Evolutionary conservation across 2,113 vertebrate species (phyloP).

Genomic region (Pleuronectes platessa): DNA sequence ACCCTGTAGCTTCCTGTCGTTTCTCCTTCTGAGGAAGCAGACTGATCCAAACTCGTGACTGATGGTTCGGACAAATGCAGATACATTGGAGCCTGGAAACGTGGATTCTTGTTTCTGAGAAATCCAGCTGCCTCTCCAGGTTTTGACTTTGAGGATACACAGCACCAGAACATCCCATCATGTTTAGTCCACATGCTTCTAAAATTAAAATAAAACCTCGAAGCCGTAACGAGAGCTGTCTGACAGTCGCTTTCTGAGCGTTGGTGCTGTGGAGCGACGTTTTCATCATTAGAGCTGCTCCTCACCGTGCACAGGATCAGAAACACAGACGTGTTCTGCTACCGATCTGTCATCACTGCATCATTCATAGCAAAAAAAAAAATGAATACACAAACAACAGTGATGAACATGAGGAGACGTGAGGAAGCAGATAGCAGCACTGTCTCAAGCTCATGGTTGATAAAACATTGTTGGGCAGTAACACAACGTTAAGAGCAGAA

Average conservation of each 20-base stretch:
- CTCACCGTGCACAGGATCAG: background rate
- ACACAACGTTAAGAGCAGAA: background rate
- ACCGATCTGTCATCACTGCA: constrained; percentile 14
- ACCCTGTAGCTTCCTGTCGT: background rate
- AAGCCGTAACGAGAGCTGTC: background rate
- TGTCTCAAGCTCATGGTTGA: background rate
- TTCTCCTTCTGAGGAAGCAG: background rate
- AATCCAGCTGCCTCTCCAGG: background rate
- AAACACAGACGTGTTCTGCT: background rate
- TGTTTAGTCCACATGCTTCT: background rate
- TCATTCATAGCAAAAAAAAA: background rate
- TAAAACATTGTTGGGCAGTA: background rate
- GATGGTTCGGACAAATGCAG: background rate
- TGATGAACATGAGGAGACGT: background rate
- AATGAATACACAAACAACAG: background rate
- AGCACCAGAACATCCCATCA: background rate
- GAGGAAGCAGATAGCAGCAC: background rate
- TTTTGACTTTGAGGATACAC: background rate
- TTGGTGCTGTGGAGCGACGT: background rate
- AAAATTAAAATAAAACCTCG: background rate
- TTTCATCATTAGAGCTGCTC: constrained; percentile 30
- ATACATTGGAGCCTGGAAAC: background rate
- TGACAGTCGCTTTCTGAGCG: constrained; percentile 3
- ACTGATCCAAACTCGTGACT: no score
- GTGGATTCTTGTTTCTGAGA: background rate